phyloP scores from a whole-genome alignment of 2,888 invertebrate genomes.

The Zele albiditarsus region DNA sequence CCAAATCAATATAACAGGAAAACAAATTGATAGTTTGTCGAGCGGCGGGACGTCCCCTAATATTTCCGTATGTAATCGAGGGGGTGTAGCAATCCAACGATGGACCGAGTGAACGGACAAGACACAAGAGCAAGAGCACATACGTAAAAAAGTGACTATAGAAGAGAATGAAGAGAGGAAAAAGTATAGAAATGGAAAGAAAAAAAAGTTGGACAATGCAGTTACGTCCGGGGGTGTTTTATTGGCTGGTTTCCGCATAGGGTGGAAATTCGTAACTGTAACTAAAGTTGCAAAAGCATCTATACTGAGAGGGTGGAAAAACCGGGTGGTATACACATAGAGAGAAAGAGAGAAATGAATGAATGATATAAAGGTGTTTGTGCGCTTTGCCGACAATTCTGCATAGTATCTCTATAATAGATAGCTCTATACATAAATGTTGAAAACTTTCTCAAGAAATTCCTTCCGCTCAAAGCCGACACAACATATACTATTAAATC shows the following conservation, averaged over 20 bases:
- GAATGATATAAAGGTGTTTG: constrained; percentile 37
- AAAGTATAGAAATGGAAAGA: constrained; percentile 25
- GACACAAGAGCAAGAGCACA: constrained; percentile 37
- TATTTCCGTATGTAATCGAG: constrained; percentile 73
- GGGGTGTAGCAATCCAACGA: constrained; percentile 62
- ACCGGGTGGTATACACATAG: not conserved
- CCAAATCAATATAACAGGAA: constrained; percentile 52
- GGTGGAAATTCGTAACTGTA: constrained; percentile 61
- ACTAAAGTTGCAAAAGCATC: constrained; percentile 27
- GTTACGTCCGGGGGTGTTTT: constrained; percentile 65
- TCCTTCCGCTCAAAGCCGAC: constrained; percentile 20
- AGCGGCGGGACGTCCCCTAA: constrained; percentile 73
- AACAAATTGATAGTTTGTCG: constrained; percentile 73
- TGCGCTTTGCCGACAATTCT: constrained; percentile 35
- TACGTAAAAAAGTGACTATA: constrained; percentile 39
- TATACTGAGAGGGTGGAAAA: constrained; percentile 21
- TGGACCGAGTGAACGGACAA: constrained; percentile 44
- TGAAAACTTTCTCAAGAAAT: constrained; percentile 33
- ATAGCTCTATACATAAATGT: constrained; percentile 1
- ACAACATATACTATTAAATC: not conserved
- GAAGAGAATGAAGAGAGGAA: constrained; percentile 45
- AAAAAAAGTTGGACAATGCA: constrained; percentile 68
- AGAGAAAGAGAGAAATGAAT: not conserved
- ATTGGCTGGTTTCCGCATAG: constrained; percentile 71
- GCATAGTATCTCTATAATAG: not conserved